phyloP scores from a whole-genome alignment of 2,888 invertebrate genomes.

The Tiliacea citrago region DNA sequence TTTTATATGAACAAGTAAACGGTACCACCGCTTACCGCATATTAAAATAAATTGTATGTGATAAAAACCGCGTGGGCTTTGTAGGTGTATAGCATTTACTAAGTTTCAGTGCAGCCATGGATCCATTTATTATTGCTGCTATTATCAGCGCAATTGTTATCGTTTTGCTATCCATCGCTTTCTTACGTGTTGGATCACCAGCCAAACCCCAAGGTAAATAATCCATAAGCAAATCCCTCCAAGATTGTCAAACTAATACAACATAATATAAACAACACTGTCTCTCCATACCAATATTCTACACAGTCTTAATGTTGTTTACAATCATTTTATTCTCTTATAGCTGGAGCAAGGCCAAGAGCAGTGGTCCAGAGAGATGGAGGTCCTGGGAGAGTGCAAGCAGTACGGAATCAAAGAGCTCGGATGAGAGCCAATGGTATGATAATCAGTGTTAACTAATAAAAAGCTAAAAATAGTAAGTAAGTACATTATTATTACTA shows the following conservation, averaged over 20 bases:
- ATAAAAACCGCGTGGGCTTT: conserved; percentile 8
- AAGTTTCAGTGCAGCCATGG: conserved; percentile 74
- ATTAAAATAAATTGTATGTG: conserved; percentile 5
- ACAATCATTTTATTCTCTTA: conserved; percentile 22
- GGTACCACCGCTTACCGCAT: too few species aligned
- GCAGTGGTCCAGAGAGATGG: conserved; percentile 88
- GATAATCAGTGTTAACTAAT: background rate
- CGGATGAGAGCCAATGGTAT: conserved; percentile 91
- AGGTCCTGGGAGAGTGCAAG: conserved; percentile 93
- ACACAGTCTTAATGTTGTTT: background rate
- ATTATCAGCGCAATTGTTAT: conserved; percentile 84
- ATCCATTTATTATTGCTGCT: conserved; percentile 86
- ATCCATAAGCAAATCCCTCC: background rate
- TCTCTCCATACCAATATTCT: background rate
- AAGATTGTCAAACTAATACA: background rate
- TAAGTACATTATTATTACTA: background rate
- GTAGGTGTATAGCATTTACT: background rate
- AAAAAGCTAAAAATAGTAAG: background rate
- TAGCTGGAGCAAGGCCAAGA: conserved; percentile 81
- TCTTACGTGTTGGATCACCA: conserved; percentile 78
- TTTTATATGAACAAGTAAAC: background rate
- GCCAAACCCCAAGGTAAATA: conserved; percentile 80
- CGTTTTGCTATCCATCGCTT: conserved; percentile 79
- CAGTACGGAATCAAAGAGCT: conserved; percentile 93
- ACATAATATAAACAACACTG: background rate